phyloP scores from a whole-genome alignment of 2,888 invertebrate genomes.

The Andrena minutula region DNA sequence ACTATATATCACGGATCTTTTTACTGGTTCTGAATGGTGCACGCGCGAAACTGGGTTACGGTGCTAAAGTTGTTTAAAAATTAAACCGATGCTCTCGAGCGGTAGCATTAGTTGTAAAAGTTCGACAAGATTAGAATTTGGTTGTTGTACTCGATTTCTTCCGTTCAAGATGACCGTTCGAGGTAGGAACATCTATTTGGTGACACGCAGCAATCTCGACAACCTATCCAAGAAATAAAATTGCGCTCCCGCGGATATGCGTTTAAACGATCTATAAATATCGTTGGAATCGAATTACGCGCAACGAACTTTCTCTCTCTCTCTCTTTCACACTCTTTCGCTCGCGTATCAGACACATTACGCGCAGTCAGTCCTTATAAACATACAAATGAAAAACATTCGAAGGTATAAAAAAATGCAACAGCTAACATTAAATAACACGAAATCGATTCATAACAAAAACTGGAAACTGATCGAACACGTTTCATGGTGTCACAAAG shows the following conservation, averaged over 20 bases:
- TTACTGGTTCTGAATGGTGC: slow-evolving; percentile 79
- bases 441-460: slow-evolving; percentile 58
- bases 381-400: slow-evolving; percentile 35
- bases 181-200: slow-evolving; percentile 64
- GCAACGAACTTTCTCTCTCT: slow-evolving; percentile 15
- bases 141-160: slow-evolving; percentile 63
- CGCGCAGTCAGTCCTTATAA: slow-evolving; percentile 47
- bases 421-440: slow-evolving; percentile 62
- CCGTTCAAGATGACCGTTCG: slow-evolving; percentile 56
- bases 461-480: slow-evolving; percentile 48
- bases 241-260: slow-evolving; percentile 57
- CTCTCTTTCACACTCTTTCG: not conserved
- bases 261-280: slow-evolving; percentile 45
- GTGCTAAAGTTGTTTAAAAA: slow-evolving; percentile 54
- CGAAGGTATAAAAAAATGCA: slow-evolving; percentile 57
- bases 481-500: slow-evolving; percentile 27
- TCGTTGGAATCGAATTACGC: slow-evolving; percentile 48
- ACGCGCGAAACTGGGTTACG: slow-evolving; percentile 51
- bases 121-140: slow-evolving; percentile 60
- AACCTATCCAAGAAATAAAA: slow-evolving; percentile 52
- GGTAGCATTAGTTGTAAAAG: slow-evolving; percentile 24
- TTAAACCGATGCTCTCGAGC: slow-evolving; percentile 43
- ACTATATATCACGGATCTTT: slow-evolving; percentile 80
- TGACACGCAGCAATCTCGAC: slow-evolving; percentile 40
- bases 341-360: slow-evolving; percentile 11